Conservation (phyloP, 2,888 invertebrate genomes). For the Caenorhabditis sp. region DNA sequence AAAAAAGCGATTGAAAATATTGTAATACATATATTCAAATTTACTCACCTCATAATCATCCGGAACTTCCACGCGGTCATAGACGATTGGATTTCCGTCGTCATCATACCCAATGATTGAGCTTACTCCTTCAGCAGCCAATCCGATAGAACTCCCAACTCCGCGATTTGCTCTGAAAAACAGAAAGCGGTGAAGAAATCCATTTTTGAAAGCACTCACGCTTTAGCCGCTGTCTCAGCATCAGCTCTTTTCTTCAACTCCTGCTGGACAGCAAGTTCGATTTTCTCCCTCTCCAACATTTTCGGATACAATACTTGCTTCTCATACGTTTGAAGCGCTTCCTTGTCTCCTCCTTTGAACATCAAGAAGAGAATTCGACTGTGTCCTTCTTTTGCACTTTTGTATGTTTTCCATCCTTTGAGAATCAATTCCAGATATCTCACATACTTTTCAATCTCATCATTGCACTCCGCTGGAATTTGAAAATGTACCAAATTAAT, state of each 20-base stretch:
- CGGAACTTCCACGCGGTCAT: neutral
- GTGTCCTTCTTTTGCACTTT: slow-evolving; percentile 11
- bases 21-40: too few species aligned
- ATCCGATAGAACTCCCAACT: slow-evolving; percentile 2
- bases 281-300: neutral
- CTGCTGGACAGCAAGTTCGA: neutral
- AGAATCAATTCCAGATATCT: slow-evolving; percentile 22
- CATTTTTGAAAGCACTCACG: slow-evolving; percentile 3
- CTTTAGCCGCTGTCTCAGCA: neutral
- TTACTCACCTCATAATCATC: neutral
- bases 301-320: slow-evolving; percentile 17
- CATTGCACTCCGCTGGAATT: slow-evolving; percentile 10
- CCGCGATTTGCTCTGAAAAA: slow-evolving; percentile 13
- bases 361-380: slow-evolving; percentile 23
- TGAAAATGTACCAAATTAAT: neutral
- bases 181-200: too few species aligned
- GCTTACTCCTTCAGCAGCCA: neutral
- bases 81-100: neutral
- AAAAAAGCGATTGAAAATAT: neutral
- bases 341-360: slow-evolving; percentile 1
- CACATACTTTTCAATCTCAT: slow-evolving; percentile 11
- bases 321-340: slow-evolving; percentile 27
- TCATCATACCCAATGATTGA: neutral
- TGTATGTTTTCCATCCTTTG: slow-evolving; percentile 37
- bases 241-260: neutral